Base-by-base conservation (phyloP, 2,797 vertebrate species). In the Acanthiza pusilla region DNA sequence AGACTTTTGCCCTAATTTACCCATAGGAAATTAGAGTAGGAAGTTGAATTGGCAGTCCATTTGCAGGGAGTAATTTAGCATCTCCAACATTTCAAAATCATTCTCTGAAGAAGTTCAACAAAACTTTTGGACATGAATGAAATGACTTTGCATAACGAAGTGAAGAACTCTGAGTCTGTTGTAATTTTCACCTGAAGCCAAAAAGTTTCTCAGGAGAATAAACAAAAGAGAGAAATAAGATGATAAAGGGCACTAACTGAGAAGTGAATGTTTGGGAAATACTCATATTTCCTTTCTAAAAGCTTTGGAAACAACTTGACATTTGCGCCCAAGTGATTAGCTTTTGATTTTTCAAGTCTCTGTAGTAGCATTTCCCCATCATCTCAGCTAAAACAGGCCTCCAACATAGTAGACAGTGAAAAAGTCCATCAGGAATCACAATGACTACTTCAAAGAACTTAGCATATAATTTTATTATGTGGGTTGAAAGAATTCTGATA, bases 321-420 rank as follows among this genome's bases (percentile, higher is more conserved):
- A 18, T 70, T 81, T 58, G 19, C 22, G 32, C 6, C 17, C 9
- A 3, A 54, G 14, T 16, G 7, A 78, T 73, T 16, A 88, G 5
- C 40, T 92, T 90, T 53, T 2, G 2, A 8, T 47, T 74, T 73
- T 93, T 85, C 60, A 42, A 7, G 38, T 50, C 19, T 73, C 45
- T 4, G 1, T n/a, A 62, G 38, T 3, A 53, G 48, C 30, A 30
- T 26, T 2, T 1, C 2, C 11, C 29, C 11, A 55, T 47, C 22
- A 17, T 21, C 23, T 89, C 54, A 68, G 13, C 11, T 83, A 57
- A 83, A 88, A 38, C 4, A 10, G 19, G 22, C 4, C 21, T 71
- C 22, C 2, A 3, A 57, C 32, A 23, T 16, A 58, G 23, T 2
- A 65, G 19, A 32, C 13, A 58, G 21, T 27, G 7, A 48, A 51